Base-by-base conservation (phyloP, 2,888 invertebrate species). In the Macrophya annulata region DNA sequence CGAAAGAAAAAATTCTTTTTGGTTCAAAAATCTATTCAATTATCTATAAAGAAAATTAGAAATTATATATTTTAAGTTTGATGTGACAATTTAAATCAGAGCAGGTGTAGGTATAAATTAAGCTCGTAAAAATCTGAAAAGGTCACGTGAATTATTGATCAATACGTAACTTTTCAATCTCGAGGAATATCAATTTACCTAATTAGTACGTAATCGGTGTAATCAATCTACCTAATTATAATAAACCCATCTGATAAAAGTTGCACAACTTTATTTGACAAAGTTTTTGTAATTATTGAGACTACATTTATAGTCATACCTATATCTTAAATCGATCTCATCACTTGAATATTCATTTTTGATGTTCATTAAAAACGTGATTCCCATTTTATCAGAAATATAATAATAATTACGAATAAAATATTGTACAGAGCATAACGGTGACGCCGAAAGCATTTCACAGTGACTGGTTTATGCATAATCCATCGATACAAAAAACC, bases 401-500 rank as follows among this genome's bases (percentile, higher is more conserved):
- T 25, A 62, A 55, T n/a, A 17, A 25, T 65, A 51, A 43, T n/a
- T n/a, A n/a, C 48, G 48, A 31, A 51, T 17, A 74, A 85, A 55
- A 85, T 48, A 15, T 40, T 65, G 17, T n/a, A 25, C 68, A 91
- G 90, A 91, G 90, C 31, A 86, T 71, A 71, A 84, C 85, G 6
- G 59, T 90, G 15, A 88, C 87, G 1, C 86, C 88, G 31, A 86
- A 87, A 37, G 89, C 87, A 1, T 89, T 89, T 21, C 84, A 90
- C 62, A 87, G 87, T 74, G 68, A 87, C 43, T 90, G 90, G 89
- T 87, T 87, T 71, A 21, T 37, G 4, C 81, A 85, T 25, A 71
- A 85, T 6, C 37, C 15, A 5, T 12, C 76, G 3, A 82, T 88
- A 1, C 86, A 85, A 65, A 86, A 43, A 62, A 84, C 59, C 10